A percentile compares a stretch with the other conserved stretches of the same genome.
Conservation (phyloP, 2,797 vertebrate species). For the Bryconaethiops microstoma region DNA sequence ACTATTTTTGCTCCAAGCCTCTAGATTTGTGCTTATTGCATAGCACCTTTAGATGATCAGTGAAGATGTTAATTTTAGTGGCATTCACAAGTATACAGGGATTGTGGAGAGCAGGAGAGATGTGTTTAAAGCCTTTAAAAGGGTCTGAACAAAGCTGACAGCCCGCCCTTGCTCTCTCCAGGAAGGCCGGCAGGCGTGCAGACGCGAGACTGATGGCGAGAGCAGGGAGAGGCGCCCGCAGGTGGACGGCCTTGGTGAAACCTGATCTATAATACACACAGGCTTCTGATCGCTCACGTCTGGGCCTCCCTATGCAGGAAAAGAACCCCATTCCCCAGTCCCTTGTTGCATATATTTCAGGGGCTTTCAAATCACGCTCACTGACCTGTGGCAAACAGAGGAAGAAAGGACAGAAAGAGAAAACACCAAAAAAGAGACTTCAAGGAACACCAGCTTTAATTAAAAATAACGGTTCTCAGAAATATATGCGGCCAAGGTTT, state of each 20-base stretch:
- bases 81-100: background rate
- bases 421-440: constrained; percentile 44
- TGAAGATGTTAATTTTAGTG: background rate
- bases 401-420: constrained; percentile 34
- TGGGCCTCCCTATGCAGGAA: constrained; percentile 52
- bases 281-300: constrained; percentile 53
- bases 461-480: constrained; percentile 52
- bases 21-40: background rate
- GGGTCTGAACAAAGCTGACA: constrained; percentile 14
- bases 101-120: background rate
- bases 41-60: constrained; percentile 6
- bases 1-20: background rate
- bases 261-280: constrained; percentile 56
- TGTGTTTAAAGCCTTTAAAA: constrained; percentile 17
- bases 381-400: constrained; percentile 42
- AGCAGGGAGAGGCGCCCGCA: constrained; percentile 41
- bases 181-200: constrained; percentile 22
- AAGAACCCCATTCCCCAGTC: constrained; percentile 54
- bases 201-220: constrained; percentile 34
- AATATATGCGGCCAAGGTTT: constrained; percentile 38
- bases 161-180: background rate
- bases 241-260: constrained; percentile 64
- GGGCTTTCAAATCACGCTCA: constrained; percentile 50
- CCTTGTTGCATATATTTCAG: constrained; percentile 56
- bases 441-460: constrained; percentile 64